Percentiles rank a stretch among this genome's conserved stretches.
These are phyloP conservation scores for Lutjanus campechanus DNA, from an alignment of 2,797 vertebrate genomes.

Conservation along the genomic window DNA sequence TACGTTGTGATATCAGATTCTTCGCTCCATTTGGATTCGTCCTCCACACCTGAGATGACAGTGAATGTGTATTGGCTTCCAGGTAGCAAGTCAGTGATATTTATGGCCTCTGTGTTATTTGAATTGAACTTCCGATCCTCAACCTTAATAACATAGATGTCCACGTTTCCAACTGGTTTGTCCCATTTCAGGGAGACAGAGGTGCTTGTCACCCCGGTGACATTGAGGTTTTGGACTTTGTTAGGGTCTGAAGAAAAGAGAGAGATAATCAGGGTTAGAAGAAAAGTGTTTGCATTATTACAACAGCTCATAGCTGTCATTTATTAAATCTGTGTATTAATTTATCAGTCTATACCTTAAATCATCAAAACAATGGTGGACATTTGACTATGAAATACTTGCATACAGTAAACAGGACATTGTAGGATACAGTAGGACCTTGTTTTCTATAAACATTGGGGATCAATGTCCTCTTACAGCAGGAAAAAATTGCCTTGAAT, in stretches of 20 bases:
- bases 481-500: too few relatives aligned
- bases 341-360: too few relatives aligned
- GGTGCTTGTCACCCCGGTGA: accelerated
- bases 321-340: too few relatives aligned
- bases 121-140: accelerated
- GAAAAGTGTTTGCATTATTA: too few relatives aligned
- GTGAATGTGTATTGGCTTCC: conserved; percentile 59
- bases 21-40: background rate
- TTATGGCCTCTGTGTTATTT: accelerated
- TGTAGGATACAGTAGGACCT: too few relatives aligned
- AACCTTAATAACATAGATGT: conserved; percentile 38
- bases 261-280: background rate
- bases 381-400: too few relatives aligned
- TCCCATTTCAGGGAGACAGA: conserved; percentile 56
- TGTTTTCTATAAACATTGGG: too few relatives aligned
- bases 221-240: conserved; percentile 17
- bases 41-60: conserved; percentile 48
- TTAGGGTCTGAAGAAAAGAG: conserved; percentile 67
- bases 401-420: too few relatives aligned
- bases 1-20: accelerated
- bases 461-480: too few relatives aligned
- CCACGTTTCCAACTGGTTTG: conserved; percentile 43
- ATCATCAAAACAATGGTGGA: too few relatives aligned
- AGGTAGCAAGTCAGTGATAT: background rate
- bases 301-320: too few relatives aligned